Conservation (phyloP, 2,113 vertebrate genomes). For the Pygoscelis adeliae region DNA sequence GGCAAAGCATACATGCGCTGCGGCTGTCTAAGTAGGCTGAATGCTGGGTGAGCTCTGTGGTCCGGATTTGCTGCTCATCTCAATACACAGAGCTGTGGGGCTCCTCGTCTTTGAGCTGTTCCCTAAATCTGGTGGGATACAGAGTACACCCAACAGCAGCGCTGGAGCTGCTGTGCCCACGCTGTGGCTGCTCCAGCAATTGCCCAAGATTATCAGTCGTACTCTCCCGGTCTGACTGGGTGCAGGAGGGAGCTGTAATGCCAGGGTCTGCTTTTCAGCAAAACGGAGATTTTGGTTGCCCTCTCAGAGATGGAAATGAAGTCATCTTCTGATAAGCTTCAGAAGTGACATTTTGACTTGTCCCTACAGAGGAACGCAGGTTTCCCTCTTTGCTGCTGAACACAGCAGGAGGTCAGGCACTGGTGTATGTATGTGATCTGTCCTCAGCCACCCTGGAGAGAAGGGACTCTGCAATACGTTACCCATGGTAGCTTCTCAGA, state of each 20-base stretch:
- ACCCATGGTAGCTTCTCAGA: background rate
- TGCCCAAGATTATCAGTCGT: accelerated
- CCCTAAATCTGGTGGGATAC: background rate
- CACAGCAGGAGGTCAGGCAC: background rate
- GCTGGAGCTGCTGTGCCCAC: background rate
- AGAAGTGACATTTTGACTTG: background rate
- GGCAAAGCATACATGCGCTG: background rate
- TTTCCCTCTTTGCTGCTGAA: background rate
- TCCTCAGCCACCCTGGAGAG: background rate
- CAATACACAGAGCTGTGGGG: background rate
- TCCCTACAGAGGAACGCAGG: background rate
- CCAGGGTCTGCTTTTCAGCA: background rate
- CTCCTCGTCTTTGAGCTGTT: background rate
- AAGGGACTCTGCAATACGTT: background rate
- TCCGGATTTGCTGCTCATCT: background rate
- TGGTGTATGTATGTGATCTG: too few species aligned
- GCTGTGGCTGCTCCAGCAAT: background rate
- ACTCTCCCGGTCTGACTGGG: background rate
- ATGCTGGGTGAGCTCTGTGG: background rate
- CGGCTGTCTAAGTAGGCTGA: background rate
- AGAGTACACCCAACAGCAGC: background rate
- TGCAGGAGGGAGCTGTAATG: background rate
- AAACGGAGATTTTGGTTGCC: background rate
- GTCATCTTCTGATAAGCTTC: background rate
- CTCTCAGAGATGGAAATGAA: background rate